Evolutionary conservation across 2,113 vertebrate species (phyloP), one percentile per base, ranked within the genome.

Genomic region (Rafetus swinhoei): DNA sequence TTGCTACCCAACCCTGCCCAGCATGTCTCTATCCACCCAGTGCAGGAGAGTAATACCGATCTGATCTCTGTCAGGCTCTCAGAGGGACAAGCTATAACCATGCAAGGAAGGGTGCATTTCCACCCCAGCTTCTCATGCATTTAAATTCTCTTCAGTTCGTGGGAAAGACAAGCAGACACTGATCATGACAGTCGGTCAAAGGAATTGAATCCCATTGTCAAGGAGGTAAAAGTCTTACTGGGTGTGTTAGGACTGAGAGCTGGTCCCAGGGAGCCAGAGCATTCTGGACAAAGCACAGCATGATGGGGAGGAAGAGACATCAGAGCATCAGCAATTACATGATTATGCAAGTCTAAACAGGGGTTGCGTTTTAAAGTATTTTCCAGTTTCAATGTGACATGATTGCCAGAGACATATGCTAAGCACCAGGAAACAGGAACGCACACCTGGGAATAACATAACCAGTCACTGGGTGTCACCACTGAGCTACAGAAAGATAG

Each of bases 381-480:
- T 97, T 97, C 82, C 69, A 56, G 86, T 77, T 21, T 15, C 91
- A 95, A 89, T 92, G 88, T 32, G 95, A 97, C 86, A 82, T 91
- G 92, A 97, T 94, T 95, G 95, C 93, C 88, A 22, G 91, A 88
- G 96, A 87, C 76, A 1, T 16, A 88, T 90, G 77, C 72, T 16
- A 0, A 72, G 1, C 55, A 39, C 87, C 91, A 55, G 85, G 94
- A 97, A 95, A 92, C 50, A 77, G 93, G 93, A 94, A 84, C 5
- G 0, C 89, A 90, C 98, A 96, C 95, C 85, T 95, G 97, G 98
- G 98, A 98, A 96, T 97, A 93, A 96, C 93, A 3, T 84, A 96
- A 95, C 91, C 92, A 97, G 98, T 97, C 98, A 98, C 98, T 98
- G 97, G 98, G 97, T 98, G 98, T 98, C 98, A 98, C 98, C 98